Conservation (phyloP, 2,888 invertebrate species). For the Tethea ocularis region DNA sequence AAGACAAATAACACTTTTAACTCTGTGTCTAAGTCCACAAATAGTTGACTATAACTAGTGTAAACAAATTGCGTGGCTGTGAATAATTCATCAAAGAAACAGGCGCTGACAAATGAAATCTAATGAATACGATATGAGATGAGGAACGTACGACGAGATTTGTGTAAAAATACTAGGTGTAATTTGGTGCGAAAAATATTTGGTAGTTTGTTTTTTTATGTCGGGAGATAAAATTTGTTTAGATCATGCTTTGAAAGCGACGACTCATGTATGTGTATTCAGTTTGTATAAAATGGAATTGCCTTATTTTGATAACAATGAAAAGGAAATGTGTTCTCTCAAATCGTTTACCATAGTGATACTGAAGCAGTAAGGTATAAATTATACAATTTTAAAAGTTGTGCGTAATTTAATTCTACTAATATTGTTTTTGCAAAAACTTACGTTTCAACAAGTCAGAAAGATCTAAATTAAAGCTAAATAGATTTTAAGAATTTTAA, state of each 20-base stretch:
- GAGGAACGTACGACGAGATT: slow-evolving; percentile 56
- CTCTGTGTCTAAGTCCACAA: slow-evolving; percentile 47
- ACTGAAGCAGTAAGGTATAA: too few relatives aligned
- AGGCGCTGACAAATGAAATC: slow-evolving; percentile 78
- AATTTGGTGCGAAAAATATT: slow-evolving; percentile 32
- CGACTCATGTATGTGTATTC: neutral
- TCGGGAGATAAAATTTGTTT: slow-evolving; percentile 20
- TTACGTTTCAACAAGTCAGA: too few relatives aligned
- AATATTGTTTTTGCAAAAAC: too few relatives aligned
- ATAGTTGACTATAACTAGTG: slow-evolving; percentile 47
- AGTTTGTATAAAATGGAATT: too few relatives aligned
- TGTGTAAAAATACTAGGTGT: slow-evolving; percentile 37
- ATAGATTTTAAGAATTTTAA: too few relatives aligned
- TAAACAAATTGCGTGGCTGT: slow-evolving; percentile 72
- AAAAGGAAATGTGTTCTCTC: too few relatives aligned
- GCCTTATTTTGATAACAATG: too few relatives aligned
- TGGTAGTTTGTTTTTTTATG: slow-evolving; percentile 28
- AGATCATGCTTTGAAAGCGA: slow-evolving; percentile 9
- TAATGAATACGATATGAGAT: slow-evolving; percentile 80
- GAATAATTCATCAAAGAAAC: slow-evolving; percentile 79
- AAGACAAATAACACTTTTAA: slow-evolving; percentile 51
- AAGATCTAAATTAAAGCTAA: too few relatives aligned
- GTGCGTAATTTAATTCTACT: too few relatives aligned
- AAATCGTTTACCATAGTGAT: too few relatives aligned
- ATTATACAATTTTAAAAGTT: too few relatives aligned